phyloP scores from a whole-genome alignment of 2,797 vertebrate species.

The Pangasius krempfi region DNA sequence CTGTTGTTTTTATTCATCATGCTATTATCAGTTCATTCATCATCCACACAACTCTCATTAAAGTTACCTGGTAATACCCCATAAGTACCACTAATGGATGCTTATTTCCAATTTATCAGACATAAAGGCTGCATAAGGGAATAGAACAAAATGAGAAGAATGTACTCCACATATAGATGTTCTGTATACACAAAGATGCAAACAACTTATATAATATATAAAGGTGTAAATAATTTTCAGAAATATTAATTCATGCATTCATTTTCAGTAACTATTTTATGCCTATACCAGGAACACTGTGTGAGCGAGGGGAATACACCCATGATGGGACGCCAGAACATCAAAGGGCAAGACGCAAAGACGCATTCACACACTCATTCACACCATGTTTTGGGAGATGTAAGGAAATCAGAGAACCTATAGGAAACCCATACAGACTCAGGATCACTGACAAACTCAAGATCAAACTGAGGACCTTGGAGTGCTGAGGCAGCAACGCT shows the following conservation, averaged over 20 bases:
- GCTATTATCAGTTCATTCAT: neutral
- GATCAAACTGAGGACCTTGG: neutral
- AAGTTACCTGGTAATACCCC: slow-evolving; percentile 81
- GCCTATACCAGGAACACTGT: neutral
- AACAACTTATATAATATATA: neutral
- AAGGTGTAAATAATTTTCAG: neutral
- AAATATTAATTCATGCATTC: neutral
- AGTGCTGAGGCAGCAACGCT: neutral
- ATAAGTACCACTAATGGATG: slow-evolving; percentile 77
- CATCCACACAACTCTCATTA: slow-evolving; percentile 61
- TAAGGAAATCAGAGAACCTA: neutral
- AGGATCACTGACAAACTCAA: neutral
- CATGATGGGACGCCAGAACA: neutral
- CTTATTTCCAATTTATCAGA: slow-evolving; percentile 65
- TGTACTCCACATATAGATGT: neutral
- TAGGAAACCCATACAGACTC: neutral
- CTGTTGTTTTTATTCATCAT: slow-evolving; percentile 15
- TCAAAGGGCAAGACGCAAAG: neutral
- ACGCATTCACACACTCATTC: neutral
- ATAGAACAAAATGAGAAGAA: slow-evolving; percentile 13
- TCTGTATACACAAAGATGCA: neutral
- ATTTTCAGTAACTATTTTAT: neutral
- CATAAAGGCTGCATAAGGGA: slow-evolving; percentile 36
- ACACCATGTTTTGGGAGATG: neutral
- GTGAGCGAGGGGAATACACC: too few relatives aligned